These are phyloP conservation scores for Peromyscus californicus DNA, from an alignment of 2,113 vertebrate species.

Conservation along the genomic window DNA sequence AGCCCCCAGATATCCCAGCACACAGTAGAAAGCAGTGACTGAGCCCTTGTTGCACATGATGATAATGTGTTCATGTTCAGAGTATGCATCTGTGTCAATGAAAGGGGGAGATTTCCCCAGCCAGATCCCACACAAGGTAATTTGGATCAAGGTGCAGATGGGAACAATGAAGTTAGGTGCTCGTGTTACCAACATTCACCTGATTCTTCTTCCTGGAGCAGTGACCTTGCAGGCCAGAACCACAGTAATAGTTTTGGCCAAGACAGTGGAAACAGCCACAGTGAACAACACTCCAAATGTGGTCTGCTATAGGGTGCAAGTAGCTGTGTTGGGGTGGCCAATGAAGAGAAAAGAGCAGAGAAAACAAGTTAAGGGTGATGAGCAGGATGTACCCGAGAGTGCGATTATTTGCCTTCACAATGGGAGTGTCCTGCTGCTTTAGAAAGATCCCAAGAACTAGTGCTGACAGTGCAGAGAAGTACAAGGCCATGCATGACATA, in stretches of 20 bases:
- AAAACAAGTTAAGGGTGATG: not conserved
- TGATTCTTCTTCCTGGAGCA: not conserved
- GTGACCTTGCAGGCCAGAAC: not conserved
- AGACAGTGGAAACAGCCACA: not conserved
- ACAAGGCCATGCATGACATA: not conserved
- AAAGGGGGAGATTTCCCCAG: slow-evolving; percentile 6
- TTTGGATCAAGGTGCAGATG: not conserved
- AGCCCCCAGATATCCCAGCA: not conserved
- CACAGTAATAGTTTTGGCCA: not conserved
- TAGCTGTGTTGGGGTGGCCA: not conserved
- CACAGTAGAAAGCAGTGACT: not conserved
- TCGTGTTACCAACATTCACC: not conserved
- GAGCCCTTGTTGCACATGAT: not conserved
- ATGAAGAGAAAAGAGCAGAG: not conserved
- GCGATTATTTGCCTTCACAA: not conserved
- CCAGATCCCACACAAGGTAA: not conserved
- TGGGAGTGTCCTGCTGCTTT: not conserved
- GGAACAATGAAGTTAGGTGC: not conserved
- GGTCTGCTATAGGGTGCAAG: not conserved
- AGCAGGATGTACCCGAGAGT: not conserved
- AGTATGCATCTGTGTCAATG: not conserved
- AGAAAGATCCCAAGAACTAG: not conserved
- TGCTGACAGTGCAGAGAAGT: not conserved
- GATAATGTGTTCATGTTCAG: not conserved
- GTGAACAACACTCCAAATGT: not conserved